Percentiles rank a stretch among this genome's conserved stretches.
phyloP scores from a whole-genome alignment of 2,888 invertebrate genomes.

The Nomada hirtipes region DNA sequence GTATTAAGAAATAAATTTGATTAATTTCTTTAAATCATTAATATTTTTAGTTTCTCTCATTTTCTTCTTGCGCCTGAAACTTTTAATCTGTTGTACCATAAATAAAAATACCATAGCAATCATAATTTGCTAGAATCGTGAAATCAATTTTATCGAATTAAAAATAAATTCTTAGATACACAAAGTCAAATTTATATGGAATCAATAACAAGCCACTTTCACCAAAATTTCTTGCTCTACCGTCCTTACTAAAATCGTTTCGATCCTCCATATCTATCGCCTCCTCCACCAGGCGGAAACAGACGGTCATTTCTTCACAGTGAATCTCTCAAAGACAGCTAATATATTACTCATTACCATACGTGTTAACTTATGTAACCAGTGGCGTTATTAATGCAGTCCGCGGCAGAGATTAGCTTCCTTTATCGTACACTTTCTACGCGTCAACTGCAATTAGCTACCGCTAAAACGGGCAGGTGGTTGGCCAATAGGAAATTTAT shows the following conservation, averaged over 20 bases:
- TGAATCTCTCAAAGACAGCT: neutral
- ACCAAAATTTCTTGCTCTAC: too few relatives aligned
- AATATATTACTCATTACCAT: conserved; percentile 11
- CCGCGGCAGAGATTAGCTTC: conserved; percentile 27
- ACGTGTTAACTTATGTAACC: neutral
- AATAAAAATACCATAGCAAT: too few relatives aligned
- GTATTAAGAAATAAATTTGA: too few relatives aligned
- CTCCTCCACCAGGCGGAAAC: conserved; percentile 1
- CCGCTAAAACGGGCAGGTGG: conserved; percentile 4
- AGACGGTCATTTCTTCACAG: neutral
- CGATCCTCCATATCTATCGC: neutral
- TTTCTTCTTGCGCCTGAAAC: too few relatives aligned
- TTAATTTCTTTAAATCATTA: too few relatives aligned
- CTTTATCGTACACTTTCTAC: conserved; percentile 14
- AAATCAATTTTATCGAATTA: too few relatives aligned
- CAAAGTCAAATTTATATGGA: too few relatives aligned
- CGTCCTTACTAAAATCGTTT: neutral
- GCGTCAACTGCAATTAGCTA: conserved; percentile 38
- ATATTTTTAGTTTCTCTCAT: too few relatives aligned
- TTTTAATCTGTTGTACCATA: too few relatives aligned
- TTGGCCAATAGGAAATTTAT: conserved; percentile 30
- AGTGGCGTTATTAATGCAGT: neutral
- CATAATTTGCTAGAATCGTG: too few relatives aligned
- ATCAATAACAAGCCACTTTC: neutral
- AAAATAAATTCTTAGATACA: too few relatives aligned